These are phyloP conservation scores for Phoeniculus purpureus DNA, from an alignment of 2,797 vertebrate genomes.

Conservation along the genomic window DNA sequence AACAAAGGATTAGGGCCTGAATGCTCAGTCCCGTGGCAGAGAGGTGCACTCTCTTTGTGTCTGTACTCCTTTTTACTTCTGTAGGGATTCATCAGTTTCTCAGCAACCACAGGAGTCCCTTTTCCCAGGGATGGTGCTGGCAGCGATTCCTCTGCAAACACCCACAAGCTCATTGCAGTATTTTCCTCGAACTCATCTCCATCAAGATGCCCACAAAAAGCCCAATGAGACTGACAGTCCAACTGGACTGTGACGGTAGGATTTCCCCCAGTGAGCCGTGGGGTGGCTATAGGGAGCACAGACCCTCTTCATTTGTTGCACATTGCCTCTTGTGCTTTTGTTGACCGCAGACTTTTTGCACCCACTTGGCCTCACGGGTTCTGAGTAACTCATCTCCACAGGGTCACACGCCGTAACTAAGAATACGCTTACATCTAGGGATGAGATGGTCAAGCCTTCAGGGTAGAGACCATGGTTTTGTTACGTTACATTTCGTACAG, in stretches of 20 bases:
- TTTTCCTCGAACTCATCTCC: background rate
- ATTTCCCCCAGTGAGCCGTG: background rate
- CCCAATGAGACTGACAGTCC: background rate
- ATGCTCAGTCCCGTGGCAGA: background rate
- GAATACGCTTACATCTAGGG: background rate
- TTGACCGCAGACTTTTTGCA: background rate
- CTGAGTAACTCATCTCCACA: background rate
- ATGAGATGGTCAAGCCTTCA: background rate
- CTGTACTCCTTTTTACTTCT: background rate
- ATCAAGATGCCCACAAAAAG: background rate
- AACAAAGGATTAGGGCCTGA: background rate
- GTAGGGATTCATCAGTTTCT: background rate
- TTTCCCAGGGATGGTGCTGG: background rate
- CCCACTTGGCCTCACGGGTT: background rate
- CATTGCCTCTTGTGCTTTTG: background rate
- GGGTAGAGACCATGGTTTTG: background rate
- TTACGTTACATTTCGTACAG: background rate
- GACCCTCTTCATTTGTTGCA: background rate
- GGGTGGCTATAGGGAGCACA: background rate
- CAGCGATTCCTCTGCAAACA: background rate
- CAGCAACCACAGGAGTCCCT: background rate
- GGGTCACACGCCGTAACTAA: background rate
- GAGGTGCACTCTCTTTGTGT: background rate
- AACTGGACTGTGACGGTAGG: background rate
- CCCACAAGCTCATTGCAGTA: background rate